Evolutionary conservation across 2,888 invertebrate genomes (phyloP).

Genomic region (Apodemia duryi): DNA sequence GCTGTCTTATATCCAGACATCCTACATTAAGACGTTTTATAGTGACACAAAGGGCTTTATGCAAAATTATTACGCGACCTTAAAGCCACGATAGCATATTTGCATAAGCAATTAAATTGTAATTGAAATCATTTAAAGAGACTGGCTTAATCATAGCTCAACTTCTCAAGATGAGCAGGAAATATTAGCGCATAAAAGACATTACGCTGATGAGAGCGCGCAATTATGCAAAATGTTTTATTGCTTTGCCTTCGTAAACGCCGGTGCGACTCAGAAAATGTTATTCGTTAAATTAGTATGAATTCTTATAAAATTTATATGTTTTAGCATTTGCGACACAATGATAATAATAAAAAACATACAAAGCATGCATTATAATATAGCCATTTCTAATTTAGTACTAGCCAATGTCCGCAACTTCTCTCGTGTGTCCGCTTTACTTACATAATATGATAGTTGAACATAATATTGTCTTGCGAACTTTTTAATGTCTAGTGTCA

Average conservation of each 20-base stretch:
- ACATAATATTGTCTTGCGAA: neutral
- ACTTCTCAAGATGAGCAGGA: constrained; percentile 55
- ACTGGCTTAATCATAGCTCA: constrained; percentile 38
- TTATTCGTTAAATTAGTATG: neutral
- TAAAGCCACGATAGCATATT: constrained; percentile 16
- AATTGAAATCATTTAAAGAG: constrained; percentile 33
- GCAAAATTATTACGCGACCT: constrained; percentile 3
- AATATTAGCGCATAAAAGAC: constrained; percentile 47
- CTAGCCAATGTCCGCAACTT: neutral
- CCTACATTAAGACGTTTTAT: neutral
- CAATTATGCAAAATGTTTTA: constrained; percentile 48
- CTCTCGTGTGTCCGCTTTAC: neutral
- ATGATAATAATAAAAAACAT: neutral
- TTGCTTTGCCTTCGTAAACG: constrained; percentile 22
- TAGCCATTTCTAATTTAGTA: neutral
- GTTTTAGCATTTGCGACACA: neutral
- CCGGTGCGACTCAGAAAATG: neutral
- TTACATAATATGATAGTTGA: neutral
- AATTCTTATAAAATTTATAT: neutral
- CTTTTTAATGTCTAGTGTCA: neutral
- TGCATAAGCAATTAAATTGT: constrained; percentile 23
- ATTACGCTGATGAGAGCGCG: constrained; percentile 57
- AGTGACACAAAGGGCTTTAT: neutral
- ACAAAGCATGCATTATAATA: neutral
- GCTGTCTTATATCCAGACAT: neutral